Evolutionary conservation across 2,113 vertebrate species (phyloP).

Genomic region (Ciconia stormi): DNA sequence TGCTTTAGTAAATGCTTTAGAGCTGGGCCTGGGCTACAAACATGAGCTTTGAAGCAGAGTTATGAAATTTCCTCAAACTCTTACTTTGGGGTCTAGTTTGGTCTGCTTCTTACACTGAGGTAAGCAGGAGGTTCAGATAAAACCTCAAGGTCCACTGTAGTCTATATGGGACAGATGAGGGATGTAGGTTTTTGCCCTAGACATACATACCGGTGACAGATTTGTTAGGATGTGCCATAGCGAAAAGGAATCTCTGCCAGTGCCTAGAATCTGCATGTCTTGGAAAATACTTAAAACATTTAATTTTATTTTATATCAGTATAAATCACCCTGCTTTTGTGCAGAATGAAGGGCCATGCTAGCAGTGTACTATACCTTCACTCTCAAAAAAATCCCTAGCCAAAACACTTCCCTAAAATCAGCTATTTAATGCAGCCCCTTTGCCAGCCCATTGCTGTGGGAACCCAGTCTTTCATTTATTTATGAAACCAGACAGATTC

Average conservation of each 20-base stretch:
- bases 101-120: background rate
- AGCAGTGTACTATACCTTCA: slow-evolving; percentile 64
- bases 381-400: slow-evolving; percentile 71
- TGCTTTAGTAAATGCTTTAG: background rate
- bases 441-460: slow-evolving; percentile 45
- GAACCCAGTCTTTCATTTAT: slow-evolving; percentile 27
- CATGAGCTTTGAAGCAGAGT: background rate
- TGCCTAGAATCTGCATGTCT: background rate
- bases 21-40: background rate
- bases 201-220: background rate
- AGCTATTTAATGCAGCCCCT: slow-evolving; percentile 73
- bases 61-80: background rate
- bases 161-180: background rate
- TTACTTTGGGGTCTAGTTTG: background rate
- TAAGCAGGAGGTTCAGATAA: background rate
- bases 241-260: background rate
- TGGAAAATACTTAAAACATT: background rate
- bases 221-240: background rate
- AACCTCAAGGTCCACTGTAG: background rate
- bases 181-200: background rate
- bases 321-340: background rate
- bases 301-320: background rate
- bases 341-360: background rate
- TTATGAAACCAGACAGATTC: slow-evolving; percentile 1
- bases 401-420: slow-evolving; percentile 79